These are phyloP conservation scores for Sinocyclocheilus anophthalmus DNA, from an alignment of 2,113 vertebrate species.

Conservation along the genomic window DNA sequence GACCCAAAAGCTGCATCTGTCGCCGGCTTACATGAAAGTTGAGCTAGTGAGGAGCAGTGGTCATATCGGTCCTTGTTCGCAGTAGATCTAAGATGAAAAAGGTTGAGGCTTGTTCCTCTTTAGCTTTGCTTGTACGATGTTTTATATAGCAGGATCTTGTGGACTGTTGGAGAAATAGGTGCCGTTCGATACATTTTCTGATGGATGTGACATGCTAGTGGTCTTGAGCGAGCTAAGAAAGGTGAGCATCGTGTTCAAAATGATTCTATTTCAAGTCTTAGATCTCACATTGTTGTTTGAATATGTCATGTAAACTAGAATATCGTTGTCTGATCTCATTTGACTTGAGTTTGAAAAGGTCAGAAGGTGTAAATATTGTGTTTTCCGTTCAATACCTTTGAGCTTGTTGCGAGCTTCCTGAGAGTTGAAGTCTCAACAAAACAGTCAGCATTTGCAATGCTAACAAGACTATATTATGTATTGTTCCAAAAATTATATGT, in stretches of 20 bases:
- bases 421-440: slow-evolving; percentile 7
- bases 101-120: slow-evolving; percentile 15
- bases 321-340: no score
- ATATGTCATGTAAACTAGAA: not conserved
- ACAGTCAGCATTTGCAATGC: slow-evolving; percentile 25
- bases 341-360: no score
- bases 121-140: slow-evolving; percentile 35
- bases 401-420: not conserved
- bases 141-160: slow-evolving; percentile 6
- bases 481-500: slow-evolving; percentile 33
- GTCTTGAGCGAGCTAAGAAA: slow-evolving; percentile 34
- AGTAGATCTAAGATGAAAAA: slow-evolving; percentile 37
- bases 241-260: slow-evolving; percentile 43
- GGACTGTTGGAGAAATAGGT: slow-evolving; percentile 24
- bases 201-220: slow-evolving; percentile 26
- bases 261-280: no score
- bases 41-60: slow-evolving; percentile 63
- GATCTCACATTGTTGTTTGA: not conserved
- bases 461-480: slow-evolving; percentile 27
- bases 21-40: slow-evolving; percentile 76
- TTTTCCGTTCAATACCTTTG: not conserved
- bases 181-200: not conserved
- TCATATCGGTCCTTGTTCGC: slow-evolving; percentile 31
- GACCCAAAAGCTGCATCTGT: slow-evolving; percentile 73
- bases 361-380: not conserved